Base-by-base conservation (phyloP, 2,797 vertebrate genomes). In the Notamacropus eugenii region DNA sequence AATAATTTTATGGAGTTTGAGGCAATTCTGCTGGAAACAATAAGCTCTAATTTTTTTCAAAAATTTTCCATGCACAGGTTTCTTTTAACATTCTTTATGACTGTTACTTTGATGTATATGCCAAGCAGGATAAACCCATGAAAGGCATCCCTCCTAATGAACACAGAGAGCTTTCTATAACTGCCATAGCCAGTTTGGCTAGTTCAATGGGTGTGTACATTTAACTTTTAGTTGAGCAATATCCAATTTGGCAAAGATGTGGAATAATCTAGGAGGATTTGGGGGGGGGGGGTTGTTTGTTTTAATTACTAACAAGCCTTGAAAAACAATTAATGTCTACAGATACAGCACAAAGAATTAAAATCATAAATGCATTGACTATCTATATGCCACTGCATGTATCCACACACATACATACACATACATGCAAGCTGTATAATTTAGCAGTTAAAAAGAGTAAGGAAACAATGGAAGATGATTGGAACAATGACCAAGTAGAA, bases 151-250 rank as follows among this genome's bases (percentile, higher is more conserved):
- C 97, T 98, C 98, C 97, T 98, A 98, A 99, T 98, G 98, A 98
- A 98, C 96, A 98, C 87, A 97, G 97, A 96, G 98, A 98, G 98
- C 97, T 97, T 98, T 98, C 98, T 95, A 97, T 98, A 98, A 98
- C 97, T 98, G 98, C 97, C 98, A 98, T 97, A 99, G 98, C 99
- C 98, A 98, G 99, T 99, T 98, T 98, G 98, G 98, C 98, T 98
- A 98, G 98, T 99, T 99, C 98, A 98, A 98, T 98, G 98, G 98
- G 98, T 98, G 98, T 98, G 97, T 98, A 97, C 98, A 98, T 98
- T 98, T 99, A 98, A 98, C 98, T 99, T 98, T 98, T 98, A 98
- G 98, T 98, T 99, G 98, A 98, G 98, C 98, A 99, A 98, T 98
- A 98, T 97, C 97, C 98, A 98, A 94, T 97, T 98, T 98, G 97